phyloP scores from a whole-genome alignment of 64 coral and sea anemone genomes.

The Orbicella faveolata region DNA sequence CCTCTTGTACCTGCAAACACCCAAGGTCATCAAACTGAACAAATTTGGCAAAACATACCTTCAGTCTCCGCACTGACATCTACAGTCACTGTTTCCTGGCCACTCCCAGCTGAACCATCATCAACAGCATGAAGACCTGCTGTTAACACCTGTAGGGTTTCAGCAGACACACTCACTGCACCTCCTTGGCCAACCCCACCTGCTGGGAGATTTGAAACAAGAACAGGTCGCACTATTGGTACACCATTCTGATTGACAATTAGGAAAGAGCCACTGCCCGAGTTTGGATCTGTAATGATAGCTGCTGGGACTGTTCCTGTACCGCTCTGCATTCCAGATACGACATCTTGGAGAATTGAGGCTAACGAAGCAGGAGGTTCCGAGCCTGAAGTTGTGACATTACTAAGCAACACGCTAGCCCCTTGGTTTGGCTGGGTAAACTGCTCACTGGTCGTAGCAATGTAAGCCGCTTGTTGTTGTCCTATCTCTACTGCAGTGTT shows the following conservation, averaged over 20 bases:
- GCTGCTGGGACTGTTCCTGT: constrained; percentile 85
- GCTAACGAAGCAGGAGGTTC: constrained; percentile 70
- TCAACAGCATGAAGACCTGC: constrained; percentile 57
- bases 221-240: constrained; percentile 88
- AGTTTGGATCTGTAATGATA: constrained; percentile 91
- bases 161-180: constrained; percentile 50
- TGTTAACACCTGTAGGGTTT: constrained; percentile 76
- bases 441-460: constrained; percentile 52
- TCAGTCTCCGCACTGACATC: constrained; percentile 39
- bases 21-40: neutral
- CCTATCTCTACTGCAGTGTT: constrained; percentile 58
- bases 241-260: constrained; percentile 97
- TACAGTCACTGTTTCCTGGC: constrained; percentile 61
- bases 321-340: constrained; percentile 86
- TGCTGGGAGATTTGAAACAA: constrained; percentile 75
- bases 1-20: too few species aligned
- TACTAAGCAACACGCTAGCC: constrained; percentile 70
- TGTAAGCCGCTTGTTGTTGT: constrained; percentile 40
- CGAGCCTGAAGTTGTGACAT: constrained; percentile 56
- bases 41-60: neutral
- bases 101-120: constrained; percentile 43
- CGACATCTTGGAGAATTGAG: constrained; percentile 91
- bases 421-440: constrained; percentile 62
- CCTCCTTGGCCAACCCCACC: constrained; percentile 61
- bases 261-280: constrained; percentile 89